Evolutionary conservation across 2,797 vertebrate species (phyloP), one percentile per base, ranked within the genome.

Genomic region (Labroides dimidiatus): DNA sequence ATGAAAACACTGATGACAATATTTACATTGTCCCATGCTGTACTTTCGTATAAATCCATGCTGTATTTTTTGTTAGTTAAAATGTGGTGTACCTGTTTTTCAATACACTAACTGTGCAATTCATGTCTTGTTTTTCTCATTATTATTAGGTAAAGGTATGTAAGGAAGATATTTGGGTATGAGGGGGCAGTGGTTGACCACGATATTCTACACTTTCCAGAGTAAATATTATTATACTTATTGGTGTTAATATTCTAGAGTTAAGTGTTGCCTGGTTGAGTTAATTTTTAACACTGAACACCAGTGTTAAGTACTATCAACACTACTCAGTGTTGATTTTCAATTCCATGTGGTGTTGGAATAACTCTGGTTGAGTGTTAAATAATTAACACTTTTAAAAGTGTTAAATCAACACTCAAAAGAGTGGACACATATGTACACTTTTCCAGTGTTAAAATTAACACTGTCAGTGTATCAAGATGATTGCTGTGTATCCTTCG

Each of bases 271-370:
- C 20, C 2, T 50, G 48, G 23, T 17, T 47, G 36, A 24, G 37
- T 58, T 4, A 33, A 36, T 36, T 53, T 61, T 27, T 44, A 21
- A 55, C 17, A 63, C 27, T 62, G 7, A 70, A n/a, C 67, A 62
- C 50, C 10, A 70, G 49, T 61, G 50, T 63, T 37, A 8, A 53
- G 27, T 43, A 16, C 1, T 24, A 23, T 54, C 1, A 47, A 69
- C 48, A 61, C 49, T 20, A 30, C 4, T 16, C 1, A 24, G n/a
- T 50, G 47, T 51, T 69, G 8, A 63, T 62, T 48, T 42, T 42
- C 1, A 47, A 64, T 51, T 14, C 41, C 17, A 7, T 33, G 14
- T 6, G 41, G 20, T 41, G 55, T 59, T 57, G 21, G 23, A 12
- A 21, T 24, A 14, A 50, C 54, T 13, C 43, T 50, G 15, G 1